Evolutionary conservation across 53 echinoderm and acorn worm genomes (phyloP).

Genomic region (Holothuria scabra): DNA sequence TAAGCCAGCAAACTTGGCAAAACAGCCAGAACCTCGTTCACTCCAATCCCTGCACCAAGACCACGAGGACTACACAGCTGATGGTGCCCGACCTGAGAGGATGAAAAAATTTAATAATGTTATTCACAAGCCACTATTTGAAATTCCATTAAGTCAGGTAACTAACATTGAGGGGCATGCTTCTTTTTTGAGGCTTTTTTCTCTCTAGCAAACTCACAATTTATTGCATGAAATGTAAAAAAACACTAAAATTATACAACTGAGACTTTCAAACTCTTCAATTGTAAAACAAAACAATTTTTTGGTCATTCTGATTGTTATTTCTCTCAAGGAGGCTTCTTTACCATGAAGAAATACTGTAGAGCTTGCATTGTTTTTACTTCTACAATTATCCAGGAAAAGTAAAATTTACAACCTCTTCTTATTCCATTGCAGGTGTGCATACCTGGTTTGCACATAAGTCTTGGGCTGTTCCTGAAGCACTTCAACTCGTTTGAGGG

Average conservation of each 20-base stretch:
- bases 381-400: no score
- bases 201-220: no score
- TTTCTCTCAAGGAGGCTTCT: no score
- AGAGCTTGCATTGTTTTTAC: no score
- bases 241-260: no score
- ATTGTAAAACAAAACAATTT: no score
- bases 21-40: constrained; percentile 1
- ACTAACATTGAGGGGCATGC: not conserved
- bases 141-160: not conserved
- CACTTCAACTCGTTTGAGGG: constrained; percentile 19
- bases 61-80: not conserved
- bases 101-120: not conserved
- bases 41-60: not conserved
- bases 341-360: no score
- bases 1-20: not conserved
- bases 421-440: constrained; percentile 1
- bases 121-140: not conserved
- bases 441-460: constrained; percentile 21
- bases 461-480: constrained; percentile 5
- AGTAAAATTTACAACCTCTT: not conserved
- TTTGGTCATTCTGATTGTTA: no score
- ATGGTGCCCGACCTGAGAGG: constrained; percentile 6
- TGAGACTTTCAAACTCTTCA: no score
- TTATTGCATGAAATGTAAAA: no score
- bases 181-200: no score